A percentile compares a stretch with the other conserved stretches of the same genome.
These are phyloP conservation scores for Carassius carassius DNA, from an alignment of 2,113 vertebrate genomes.

Conservation along the genomic window DNA sequence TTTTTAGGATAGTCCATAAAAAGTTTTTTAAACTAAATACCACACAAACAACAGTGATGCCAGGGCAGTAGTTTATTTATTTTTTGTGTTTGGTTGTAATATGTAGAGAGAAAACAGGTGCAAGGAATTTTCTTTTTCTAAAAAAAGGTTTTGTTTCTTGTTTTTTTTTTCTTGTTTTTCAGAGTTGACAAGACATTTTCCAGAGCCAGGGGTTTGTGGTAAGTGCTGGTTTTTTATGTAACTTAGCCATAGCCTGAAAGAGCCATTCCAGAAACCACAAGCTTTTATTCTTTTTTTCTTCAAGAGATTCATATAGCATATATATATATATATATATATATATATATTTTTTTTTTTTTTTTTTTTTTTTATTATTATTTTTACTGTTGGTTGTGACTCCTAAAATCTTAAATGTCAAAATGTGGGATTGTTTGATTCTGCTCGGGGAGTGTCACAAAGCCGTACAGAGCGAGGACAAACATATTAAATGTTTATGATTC, in stretches of 20 bases:
- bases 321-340: no score
- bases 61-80: background rate
- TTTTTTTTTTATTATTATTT: no score
- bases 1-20: no score
- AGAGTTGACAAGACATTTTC: constrained; percentile 66
- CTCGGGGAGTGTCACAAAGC: background rate
- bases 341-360: no score
- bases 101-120: background rate
- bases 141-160: background rate
- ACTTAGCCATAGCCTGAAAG: background rate
- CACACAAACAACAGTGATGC: background rate
- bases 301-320: no score
- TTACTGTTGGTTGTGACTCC: background rate
- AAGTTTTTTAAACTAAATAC: background rate
- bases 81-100: background rate
- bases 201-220: constrained; percentile 62
- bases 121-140: background rate
- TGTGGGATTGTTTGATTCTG: background rate
- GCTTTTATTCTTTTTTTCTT: constrained; percentile 31
- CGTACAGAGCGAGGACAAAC: background rate
- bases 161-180: constrained; percentile 37
- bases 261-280: background rate
- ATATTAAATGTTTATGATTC: background rate
- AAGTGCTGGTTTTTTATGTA: constrained; percentile 40
- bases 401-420: background rate